Evolutionary conservation across 2,888 invertebrate species (phyloP).

Genomic region (Alsophila aescularia): DNA sequence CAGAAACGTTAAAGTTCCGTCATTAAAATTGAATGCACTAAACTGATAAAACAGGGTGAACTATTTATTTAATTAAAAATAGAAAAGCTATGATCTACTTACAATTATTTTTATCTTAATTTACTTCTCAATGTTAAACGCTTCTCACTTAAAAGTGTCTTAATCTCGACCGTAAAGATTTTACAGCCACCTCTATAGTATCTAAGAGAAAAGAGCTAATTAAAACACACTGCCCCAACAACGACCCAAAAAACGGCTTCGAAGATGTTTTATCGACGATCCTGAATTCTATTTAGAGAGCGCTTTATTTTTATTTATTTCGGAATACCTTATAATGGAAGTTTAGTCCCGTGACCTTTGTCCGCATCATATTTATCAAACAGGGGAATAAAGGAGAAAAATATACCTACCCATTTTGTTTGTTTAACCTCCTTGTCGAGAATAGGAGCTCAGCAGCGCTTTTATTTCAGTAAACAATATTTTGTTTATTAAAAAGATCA

Average conservation of each 20-base stretch:
- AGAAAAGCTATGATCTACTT: too few relatives aligned
- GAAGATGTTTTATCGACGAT: constrained; percentile 23
- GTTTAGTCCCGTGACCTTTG: constrained; percentile 30
- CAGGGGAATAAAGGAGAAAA: constrained; percentile 34
- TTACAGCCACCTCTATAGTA: constrained; percentile 3
- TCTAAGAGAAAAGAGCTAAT: constrained; percentile 18
- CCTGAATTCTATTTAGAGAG: constrained; percentile 6
- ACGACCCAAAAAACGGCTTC: constrained; percentile 4
- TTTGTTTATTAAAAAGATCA: constrained; percentile 24
- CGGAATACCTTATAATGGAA: constrained; percentile 9
- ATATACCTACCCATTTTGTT: constrained; percentile 39
- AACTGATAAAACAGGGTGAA: too few relatives aligned
- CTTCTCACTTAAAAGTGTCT: constrained; percentile 1
- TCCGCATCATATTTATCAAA: constrained; percentile 36
- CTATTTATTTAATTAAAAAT: too few relatives aligned
- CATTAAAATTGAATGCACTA: too few relatives aligned
- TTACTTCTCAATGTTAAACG: background rate
- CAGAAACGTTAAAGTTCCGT: too few relatives aligned
- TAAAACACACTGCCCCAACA: constrained; percentile 20
- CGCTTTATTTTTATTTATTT: constrained; percentile 16
- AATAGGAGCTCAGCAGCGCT: constrained; percentile 25
- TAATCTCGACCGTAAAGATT: constrained; percentile 6
- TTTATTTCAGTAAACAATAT: constrained; percentile 33
- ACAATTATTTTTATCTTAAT: background rate
- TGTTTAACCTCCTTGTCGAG: constrained; percentile 17